Percentiles rank a stretch among this genome's conserved stretches.
phyloP scores from a whole-genome alignment of 1,140 invertebrate genomes.

The Hetaerina americana region DNA sequence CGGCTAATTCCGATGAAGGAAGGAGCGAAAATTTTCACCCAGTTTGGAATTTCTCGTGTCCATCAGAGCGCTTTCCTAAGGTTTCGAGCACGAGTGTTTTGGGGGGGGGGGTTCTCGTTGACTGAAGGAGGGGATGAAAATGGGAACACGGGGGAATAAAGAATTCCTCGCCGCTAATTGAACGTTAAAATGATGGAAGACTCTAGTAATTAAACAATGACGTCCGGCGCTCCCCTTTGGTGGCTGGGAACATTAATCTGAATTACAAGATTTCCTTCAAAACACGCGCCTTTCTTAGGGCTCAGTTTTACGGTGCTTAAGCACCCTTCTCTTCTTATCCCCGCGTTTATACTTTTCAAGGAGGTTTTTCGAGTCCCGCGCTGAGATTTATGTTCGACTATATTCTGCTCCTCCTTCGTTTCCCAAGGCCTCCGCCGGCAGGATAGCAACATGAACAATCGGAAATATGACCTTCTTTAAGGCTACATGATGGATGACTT shows the following conservation, averaged over 20 bases:
- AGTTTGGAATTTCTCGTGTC: neutral
- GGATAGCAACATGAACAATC: no score
- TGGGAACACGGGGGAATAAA: no score
- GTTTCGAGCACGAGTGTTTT: no score
- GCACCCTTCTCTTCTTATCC: neutral
- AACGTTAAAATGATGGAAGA: neutral
- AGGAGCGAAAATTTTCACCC: neutral
- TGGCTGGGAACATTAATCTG: neutral
- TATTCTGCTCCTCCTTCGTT: no score
- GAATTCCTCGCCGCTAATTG: neutral
- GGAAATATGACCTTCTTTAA: neutral
- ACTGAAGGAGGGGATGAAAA: no score
- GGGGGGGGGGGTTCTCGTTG: no score
- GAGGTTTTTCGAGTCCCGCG: no score
- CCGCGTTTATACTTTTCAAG: neutral
- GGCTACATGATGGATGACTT: neutral
- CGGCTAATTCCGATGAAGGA: neutral
- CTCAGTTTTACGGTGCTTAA: neutral
- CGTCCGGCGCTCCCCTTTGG: neutral
- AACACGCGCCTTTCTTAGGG: neutral
- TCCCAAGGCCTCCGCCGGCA: no score
- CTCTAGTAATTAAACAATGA: neutral
- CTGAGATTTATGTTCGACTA: no score
- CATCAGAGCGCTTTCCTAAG: neutral
- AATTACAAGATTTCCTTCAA: neutral